Evolutionary conservation across 1,140 invertebrate genomes (phyloP), one percentile per base, ranked within the genome.

Genomic region (Hyphantria cunea): DNA sequence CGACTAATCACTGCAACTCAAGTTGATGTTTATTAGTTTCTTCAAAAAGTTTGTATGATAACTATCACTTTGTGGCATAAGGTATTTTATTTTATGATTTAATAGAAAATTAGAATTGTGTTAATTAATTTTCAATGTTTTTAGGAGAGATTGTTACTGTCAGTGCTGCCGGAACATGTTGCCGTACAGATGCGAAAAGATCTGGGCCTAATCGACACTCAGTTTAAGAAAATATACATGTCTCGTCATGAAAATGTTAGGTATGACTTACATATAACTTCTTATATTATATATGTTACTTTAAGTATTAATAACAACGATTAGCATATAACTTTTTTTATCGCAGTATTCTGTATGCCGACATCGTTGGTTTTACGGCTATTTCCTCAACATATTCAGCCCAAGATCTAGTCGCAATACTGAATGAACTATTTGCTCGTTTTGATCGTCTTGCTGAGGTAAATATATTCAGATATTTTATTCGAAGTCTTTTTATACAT

Each of bases 201-300:
- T 84, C 91, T 98, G 60, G 97, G 97, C 10, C 94, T 95, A 12
- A 96, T 96, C 3, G 94, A 96, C 56, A 97, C 96, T 60, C 97
- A 98, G 84, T 99, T 99, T 85, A 98, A 98, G 90, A 98, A 98
- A 91, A 98, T 99, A 76, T 99, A 98, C 82, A 98, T 99, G 97
- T 97, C 96, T 63, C 92, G 98, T 12, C 97, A 99, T 86, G 98
- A 99, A 90, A 98, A 99, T 89, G 97, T 99, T 67, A 98, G 97
- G 95, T 97, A 91, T 59, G 75, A 9, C 8, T 41, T n/a, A n/a
- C n/a, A 9, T 47, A 39, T 10, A 7, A 3, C 7, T 2, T 39
- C n/a, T 39, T 39, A 39, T 34, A 6, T 34, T 10, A 34, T 10
- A 34, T 39, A 39, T 39, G 37, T 3, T 39, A 39, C 37, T 39